Evolutionary conservation across 2,888 invertebrate genomes (phyloP).

Genomic region (Rapana venosa): DNA sequence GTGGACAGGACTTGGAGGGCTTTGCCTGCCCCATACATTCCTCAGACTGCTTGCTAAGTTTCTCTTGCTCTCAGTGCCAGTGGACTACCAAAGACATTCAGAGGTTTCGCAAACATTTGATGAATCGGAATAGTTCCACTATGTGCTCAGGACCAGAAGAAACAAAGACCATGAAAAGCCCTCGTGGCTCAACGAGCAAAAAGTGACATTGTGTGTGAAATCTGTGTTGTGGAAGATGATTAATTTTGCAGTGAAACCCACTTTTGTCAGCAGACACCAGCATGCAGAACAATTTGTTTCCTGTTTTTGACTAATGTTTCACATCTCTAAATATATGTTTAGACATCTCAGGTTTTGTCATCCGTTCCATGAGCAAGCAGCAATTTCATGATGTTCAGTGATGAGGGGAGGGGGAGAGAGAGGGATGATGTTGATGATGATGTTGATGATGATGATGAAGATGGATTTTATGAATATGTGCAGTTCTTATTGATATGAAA

Average conservation of each 20-base stretch:
- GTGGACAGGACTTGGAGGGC: not conserved
- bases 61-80: slow-evolving; percentile 15
- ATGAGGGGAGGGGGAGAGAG: too few species aligned
- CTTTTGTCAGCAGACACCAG: not conserved
- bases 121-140: not conserved
- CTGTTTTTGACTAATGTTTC: too few species aligned
- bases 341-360: too few species aligned
- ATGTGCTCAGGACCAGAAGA: not conserved
- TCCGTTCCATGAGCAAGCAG: too few species aligned
- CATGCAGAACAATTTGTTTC: not conserved
- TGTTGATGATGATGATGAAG: too few species aligned
- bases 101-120: not conserved
- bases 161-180: not conserved
- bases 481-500: too few species aligned
- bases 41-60: slow-evolving; percentile 12
- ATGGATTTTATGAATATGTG: too few species aligned
- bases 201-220: not conserved
- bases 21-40: not conserved
- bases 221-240: not conserved
- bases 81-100: slow-evolving; percentile 20
- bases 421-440: too few species aligned
- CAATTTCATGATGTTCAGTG: too few species aligned
- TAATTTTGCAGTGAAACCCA: not conserved
- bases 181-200: not conserved
- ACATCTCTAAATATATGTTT: too few species aligned